Evolutionary conservation across 2,113 vertebrate species (phyloP).

Genomic region (Sander vitreus): DNA sequence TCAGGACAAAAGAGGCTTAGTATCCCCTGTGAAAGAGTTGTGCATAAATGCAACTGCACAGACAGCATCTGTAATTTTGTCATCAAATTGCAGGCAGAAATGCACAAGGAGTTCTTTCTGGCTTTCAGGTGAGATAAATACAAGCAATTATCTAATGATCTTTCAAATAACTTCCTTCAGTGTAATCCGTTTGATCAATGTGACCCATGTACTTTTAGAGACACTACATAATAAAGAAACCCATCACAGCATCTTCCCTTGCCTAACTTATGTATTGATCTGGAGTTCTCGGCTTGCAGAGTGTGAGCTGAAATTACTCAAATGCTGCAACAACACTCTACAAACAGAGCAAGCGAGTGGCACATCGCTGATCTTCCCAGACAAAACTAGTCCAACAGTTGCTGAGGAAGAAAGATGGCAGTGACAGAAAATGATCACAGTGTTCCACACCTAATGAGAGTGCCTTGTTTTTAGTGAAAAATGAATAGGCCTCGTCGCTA

Average conservation of each 20-base stretch:
- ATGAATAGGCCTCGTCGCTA: background rate
- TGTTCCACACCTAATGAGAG: conserved; percentile 47
- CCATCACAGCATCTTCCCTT: conserved; percentile 35
- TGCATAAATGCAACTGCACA: conserved; percentile 35
- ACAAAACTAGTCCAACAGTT: conserved; percentile 34
- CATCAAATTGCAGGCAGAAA: conserved; percentile 38
- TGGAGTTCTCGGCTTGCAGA: conserved; percentile 25
- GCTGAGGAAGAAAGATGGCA: conserved; percentile 29
- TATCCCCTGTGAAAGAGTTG: conserved; percentile 12
- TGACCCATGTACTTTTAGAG: conserved; percentile 27
- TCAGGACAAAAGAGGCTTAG: conserved; percentile 51
- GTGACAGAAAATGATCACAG: conserved; percentile 46
- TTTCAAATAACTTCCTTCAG: conserved; percentile 60
- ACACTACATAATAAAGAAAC: conserved; percentile 63
- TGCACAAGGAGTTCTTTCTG: conserved; percentile 24
- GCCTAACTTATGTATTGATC: conserved; percentile 64
- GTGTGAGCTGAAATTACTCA: conserved; percentile 48
- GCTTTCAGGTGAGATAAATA: conserved; percentile 67
- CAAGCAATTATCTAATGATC: conserved; percentile 68
- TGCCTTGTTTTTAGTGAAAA: conserved; percentile 40
- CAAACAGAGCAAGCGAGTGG: conserved; percentile 27
- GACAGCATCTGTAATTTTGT: conserved; percentile 49
- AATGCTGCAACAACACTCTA: conserved; percentile 18
- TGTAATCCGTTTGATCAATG: conserved; percentile 63
- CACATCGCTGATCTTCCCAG: conserved; percentile 34